Conservation (phyloP, 1,140 invertebrate species). For the Danaus melanippus region DNA sequence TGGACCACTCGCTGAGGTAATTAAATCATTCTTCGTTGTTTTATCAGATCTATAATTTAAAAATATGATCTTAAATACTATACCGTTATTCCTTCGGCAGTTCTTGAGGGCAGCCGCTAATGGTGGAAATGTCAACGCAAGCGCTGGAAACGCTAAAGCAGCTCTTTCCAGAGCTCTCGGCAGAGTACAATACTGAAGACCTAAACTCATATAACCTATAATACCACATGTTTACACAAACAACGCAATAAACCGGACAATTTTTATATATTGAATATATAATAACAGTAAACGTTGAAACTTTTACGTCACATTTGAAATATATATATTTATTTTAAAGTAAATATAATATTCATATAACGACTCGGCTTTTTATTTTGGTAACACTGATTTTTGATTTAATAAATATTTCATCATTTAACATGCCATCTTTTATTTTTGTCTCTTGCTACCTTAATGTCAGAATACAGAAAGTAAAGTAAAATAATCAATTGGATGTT, state of each 20-base stretch:
- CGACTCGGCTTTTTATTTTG: slow-evolving; percentile 46
- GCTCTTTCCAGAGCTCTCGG: slow-evolving; percentile 22
- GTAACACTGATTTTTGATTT: slow-evolving; percentile 16
- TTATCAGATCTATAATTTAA: too few species aligned
- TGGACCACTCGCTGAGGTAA: slow-evolving; percentile 24
- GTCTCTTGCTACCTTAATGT: too few species aligned
- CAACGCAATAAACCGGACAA: slow-evolving; percentile 2
- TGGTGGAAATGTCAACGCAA: slow-evolving; percentile 24
- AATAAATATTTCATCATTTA: slow-evolving; percentile 16
- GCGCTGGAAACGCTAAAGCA: slow-evolving; percentile 28
- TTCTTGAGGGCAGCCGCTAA: slow-evolving; percentile 29
- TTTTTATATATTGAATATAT: slow-evolving; percentile 11
- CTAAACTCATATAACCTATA: slow-evolving; percentile 11
- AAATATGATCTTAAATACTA: not conserved
- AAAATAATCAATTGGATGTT: too few species aligned
- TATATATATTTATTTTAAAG: slow-evolving; percentile 25
- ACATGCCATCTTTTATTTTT: too few species aligned
- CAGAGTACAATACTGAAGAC: slow-evolving; percentile 17
- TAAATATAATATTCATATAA: slow-evolving; percentile 45
- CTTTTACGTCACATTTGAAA: not conserved
- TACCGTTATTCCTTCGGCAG: slow-evolving; percentile 16
- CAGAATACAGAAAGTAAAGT: too few species aligned
- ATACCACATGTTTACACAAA: slow-evolving; percentile 18
- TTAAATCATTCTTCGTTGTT: not conserved
- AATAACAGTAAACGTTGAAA: too few species aligned